Evolutionary conservation across 2,113 vertebrate species (phyloP), one percentile per base, ranked within the genome.

Genomic region (Gymnogyps californianus): DNA sequence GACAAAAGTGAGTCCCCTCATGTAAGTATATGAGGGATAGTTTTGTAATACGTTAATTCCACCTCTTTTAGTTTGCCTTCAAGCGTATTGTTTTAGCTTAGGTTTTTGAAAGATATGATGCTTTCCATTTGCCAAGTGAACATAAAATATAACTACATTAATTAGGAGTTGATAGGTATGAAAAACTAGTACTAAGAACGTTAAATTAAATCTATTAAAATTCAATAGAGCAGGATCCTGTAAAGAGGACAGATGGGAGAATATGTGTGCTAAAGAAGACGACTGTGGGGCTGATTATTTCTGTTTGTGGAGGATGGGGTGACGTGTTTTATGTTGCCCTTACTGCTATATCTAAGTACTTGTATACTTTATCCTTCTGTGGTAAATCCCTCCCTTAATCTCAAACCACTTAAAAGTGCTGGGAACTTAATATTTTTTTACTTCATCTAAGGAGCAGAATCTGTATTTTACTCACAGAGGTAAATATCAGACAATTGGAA

Each of bases 61-160:
- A 38, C 34, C 47, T 93, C n/a, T 83, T 75, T 55, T 96, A 85
- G 89, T 94, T 98, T 62, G 40, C 36, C 75, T 97, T 94, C 83
- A 78, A 80, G 91, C 96, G 64, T 90, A 74, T 80, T 95, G 36
- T 93, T 98, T 94, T 97, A 96, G 91, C 89, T 96, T 96, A 95
- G 95, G 87, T 92, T 96, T 98, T 98, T 97, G 95, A 96, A 97
- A 94, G 90, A 44, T 96, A 9, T 2, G 32, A 86, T 98, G 89
- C 62, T 96, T 97, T 94, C 96, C 72, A 70, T 96, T 97, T 96
- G 87, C 87, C 94, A 97, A 97, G 51, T 94, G 94, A 97, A 94
- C 87, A 83, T 92, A 96, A 98, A 97, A 87, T 95, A 70, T 71
- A 97, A 81, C 87, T 95, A 87, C 94, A 96, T 97, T 97, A 95